phyloP scores from a whole-genome alignment of 2,797 vertebrate genomes.

The Strix occidentalis region DNA sequence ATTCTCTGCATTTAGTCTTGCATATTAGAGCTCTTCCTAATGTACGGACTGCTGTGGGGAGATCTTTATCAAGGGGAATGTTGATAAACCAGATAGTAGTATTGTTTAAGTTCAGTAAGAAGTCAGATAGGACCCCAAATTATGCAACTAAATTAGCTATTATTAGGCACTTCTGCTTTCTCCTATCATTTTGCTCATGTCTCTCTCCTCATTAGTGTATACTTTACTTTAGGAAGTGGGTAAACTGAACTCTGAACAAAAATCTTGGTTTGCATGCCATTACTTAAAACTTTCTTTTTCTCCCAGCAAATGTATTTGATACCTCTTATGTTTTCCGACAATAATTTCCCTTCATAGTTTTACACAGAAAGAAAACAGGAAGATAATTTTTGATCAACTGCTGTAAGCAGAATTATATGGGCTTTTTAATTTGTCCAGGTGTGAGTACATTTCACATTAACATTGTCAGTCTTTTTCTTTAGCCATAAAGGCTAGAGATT shows the following conservation, averaged over 20 bases:
- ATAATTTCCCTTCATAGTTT: not conserved
- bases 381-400: not conserved
- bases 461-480: not conserved
- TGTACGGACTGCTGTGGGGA: not conserved
- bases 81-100: not conserved
- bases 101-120: not conserved
- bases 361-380: not conserved
- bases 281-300: not conserved
- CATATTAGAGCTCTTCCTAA: not conserved
- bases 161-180: not conserved
- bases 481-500: not conserved
- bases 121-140: not conserved
- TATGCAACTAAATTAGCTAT: not conserved
- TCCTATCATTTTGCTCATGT: not conserved
- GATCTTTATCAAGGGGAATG: not conserved
- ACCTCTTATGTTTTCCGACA: not conserved
- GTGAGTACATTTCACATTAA: not conserved
- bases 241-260: not conserved
- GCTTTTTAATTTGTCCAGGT: not conserved
- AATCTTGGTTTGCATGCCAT: not conserved
- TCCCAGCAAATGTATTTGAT: not conserved
- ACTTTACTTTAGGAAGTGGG: not conserved
- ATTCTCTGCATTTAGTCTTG: not conserved
- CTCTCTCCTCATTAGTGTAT: accelerated
- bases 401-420: not conserved